Percentiles rank a stretch among this genome's conserved stretches.
These are phyloP conservation scores for Tenualosa thibaudeaui DNA, from an alignment of 2,797 vertebrate species.

Conservation along the genomic window DNA sequence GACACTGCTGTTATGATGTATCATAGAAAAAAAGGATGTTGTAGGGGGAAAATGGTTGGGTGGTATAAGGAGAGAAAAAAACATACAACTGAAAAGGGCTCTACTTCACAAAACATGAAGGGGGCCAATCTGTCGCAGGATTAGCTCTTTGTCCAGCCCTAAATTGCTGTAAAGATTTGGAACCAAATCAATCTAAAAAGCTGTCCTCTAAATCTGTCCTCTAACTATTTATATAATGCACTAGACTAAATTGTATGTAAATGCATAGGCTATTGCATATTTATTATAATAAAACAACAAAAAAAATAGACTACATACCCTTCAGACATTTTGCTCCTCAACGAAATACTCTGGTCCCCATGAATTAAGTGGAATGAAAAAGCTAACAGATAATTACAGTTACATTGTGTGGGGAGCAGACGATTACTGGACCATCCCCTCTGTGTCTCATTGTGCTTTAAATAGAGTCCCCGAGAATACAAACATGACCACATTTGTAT, in stretches of 20 bases:
- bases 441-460: constrained; percentile 20
- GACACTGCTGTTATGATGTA: not conserved
- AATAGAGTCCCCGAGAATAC: constrained; percentile 13
- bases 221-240: not conserved
- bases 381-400: constrained; percentile 15
- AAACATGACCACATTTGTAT: constrained; percentile 15
- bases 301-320: not conserved
- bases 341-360: not conserved
- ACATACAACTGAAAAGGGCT: not conserved
- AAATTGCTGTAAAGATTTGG: constrained; percentile 9
- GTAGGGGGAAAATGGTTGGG: not conserved
- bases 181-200: not conserved
- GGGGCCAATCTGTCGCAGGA: not conserved
- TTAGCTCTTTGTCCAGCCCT: not conserved
- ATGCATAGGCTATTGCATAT: not conserved
- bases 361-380: not conserved
- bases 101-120: not conserved
- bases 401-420: not conserved
- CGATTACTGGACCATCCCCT: constrained; percentile 11
- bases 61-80: not conserved
- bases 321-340: not conserved
- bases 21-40: not conserved
- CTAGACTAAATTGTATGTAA: not conserved
- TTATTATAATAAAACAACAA: not conserved
- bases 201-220: not conserved